phyloP scores from a whole-genome alignment of 2,797 vertebrate genomes.

The Monodelphis domestica region DNA sequence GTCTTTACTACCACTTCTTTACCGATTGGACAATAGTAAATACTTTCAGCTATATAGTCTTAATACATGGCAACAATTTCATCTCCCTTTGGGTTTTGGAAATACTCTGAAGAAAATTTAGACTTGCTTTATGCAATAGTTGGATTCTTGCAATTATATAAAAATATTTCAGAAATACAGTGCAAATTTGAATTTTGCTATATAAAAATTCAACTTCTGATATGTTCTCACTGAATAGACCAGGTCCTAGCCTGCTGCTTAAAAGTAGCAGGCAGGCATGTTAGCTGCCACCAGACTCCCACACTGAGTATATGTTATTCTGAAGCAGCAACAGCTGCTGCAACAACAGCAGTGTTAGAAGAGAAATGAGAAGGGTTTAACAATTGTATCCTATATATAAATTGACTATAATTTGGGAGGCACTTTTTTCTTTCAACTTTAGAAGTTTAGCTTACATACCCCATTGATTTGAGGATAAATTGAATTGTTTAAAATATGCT shows the following conservation, averaged over 20 bases:
- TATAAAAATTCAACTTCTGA: not conserved
- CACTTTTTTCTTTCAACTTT: not conserved
- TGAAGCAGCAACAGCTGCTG: not conserved
- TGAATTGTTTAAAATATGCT: not conserved
- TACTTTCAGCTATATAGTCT: not conserved
- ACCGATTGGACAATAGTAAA: not conserved
- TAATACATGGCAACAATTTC: slow-evolving; percentile 11
- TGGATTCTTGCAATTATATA: not conserved
- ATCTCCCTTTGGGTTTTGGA: slow-evolving; percentile 12
- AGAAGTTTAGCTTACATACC: not conserved
- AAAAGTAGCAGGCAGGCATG: not conserved
- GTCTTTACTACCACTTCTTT: not conserved
- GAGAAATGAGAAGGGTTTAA: not conserved
- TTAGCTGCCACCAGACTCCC: not conserved
- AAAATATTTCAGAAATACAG: not conserved
- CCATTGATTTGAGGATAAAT: not conserved
- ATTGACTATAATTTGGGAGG: not conserved
- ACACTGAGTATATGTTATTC: not conserved
- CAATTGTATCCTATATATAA: not conserved
- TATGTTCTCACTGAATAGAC: not conserved
- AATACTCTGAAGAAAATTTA: slow-evolving; percentile 39
- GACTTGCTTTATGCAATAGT: not conserved
- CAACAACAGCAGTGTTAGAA: not conserved
- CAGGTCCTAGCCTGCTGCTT: not conserved
- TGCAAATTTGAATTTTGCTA: not conserved